Base-by-base conservation (phyloP, 2,888 invertebrate genomes). In the Xestia sexstrigata region DNA sequence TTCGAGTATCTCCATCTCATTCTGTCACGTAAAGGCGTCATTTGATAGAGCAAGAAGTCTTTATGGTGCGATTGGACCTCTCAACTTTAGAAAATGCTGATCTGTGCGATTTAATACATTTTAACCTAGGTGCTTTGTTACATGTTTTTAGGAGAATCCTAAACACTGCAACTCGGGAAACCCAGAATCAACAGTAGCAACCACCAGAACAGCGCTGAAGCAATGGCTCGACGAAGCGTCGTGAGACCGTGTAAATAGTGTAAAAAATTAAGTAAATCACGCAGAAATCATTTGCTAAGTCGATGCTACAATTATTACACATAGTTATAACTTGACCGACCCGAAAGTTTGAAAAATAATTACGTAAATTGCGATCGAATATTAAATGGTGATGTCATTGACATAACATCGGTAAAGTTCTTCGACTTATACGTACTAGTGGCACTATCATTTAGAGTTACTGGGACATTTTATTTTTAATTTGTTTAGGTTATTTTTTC, bases 341-440 rank as follows among this genome's bases (percentile, higher is more conserved):
- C 23, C 17, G 35, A 74, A 74, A 60, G 6, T 73, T 58, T n/a
- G 1, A 13, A n/a, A 30, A n/a, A 45, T 35, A 30, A 45, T 71
- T 30, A 11, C 0, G 23, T 23, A 30, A 70, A 71, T 13, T 45
- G 13, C n/a, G 6, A 74, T 45, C 15, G 15, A 75, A 76, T 17
- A 9, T 42, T 15, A 63, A 62, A 65, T 26, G n/a, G 49, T 63
- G 23, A 62, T 39, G 52, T 79, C 42, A 20, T 62, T 35, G 42
- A 69, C n/a, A n/a, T 47, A n/a, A 52, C 71, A 47, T 47, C 15
- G 26, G 62, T 63, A 11, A 55, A n/a, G 45, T 47, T 65, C 17
- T 35, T 55, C 6, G 39, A 65, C 15, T 15, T 23, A 39, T 2
- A 42, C 17, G 23, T 30, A 49, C n/a, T n/a, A 62, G 20, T 62